Percentiles rank a stretch among this genome's conserved stretches.
Conservation (phyloP, 64 coral and sea anemone genomes). For the Catalaphyllia jardinei region DNA sequence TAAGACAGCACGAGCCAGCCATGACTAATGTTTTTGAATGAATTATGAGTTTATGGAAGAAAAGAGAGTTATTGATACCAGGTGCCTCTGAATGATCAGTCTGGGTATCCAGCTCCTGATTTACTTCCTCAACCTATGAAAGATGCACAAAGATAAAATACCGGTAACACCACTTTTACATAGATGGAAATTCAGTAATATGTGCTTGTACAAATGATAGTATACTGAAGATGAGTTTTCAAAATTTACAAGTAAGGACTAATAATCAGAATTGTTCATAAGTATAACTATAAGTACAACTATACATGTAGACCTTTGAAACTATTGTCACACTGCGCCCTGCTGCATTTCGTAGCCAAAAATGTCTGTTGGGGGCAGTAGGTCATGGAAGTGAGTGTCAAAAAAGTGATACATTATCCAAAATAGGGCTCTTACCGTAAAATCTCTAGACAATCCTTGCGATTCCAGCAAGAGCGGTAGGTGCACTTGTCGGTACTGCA, state of each 20-base stretch:
- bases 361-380: neutral
- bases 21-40: conserved; percentile 42
- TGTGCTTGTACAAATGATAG: conserved; percentile 17
- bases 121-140: conserved; percentile 67
- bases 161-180: conserved; percentile 23
- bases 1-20: conserved; percentile 22
- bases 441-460: conserved; percentile 51
- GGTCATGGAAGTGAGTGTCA: conserved; percentile 40
- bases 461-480: conserved; percentile 43
- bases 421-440: conserved; percentile 32
- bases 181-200: conserved; percentile 37
- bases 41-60: conserved; percentile 36
- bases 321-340: conserved; percentile 37
- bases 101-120: conserved; percentile 48
- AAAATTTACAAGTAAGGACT: conserved; percentile 39
- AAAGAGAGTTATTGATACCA: conserved; percentile 56
- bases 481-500: conserved; percentile 51
- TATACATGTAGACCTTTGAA: conserved; percentile 31
- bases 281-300: conserved; percentile 1
- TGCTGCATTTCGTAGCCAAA: conserved; percentile 6
- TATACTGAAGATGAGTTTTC: conserved; percentile 37
- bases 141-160: conserved; percentile 61
- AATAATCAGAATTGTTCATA: conserved; percentile 35
- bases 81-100: conserved; percentile 58
- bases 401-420: conserved; percentile 49